Evolutionary conservation across 2,888 invertebrate genomes (phyloP).

Genomic region (Stenodera caucasica): DNA sequence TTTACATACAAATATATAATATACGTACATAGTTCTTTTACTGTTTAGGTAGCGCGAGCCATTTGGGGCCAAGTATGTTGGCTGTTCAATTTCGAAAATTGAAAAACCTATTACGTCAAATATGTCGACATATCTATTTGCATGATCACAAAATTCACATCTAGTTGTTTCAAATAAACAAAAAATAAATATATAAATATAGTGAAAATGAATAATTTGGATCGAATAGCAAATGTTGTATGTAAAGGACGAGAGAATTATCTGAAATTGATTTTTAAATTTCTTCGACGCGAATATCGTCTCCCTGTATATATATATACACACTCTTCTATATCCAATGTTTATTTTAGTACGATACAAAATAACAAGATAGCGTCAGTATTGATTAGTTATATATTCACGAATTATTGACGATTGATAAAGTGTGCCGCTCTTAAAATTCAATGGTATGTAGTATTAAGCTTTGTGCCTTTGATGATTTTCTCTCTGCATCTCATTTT

Average conservation of each 20-base stretch:
- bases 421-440: slow-evolving; percentile 40
- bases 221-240: slow-evolving; percentile 12
- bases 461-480: slow-evolving; percentile 59
- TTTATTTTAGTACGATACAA: slow-evolving; percentile 48
- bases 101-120: slow-evolving; percentile 49
- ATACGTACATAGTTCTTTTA: slow-evolving; percentile 30
- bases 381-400: slow-evolving; percentile 30
- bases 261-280: slow-evolving; percentile 50
- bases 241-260: slow-evolving; percentile 35
- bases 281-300: slow-evolving; percentile 44
- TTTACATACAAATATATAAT: slow-evolving; percentile 56
- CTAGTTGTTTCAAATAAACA: neutral
- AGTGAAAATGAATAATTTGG: slow-evolving; percentile 14
- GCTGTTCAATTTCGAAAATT: slow-evolving; percentile 49
- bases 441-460: slow-evolving; percentile 49
- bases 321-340: slow-evolving; percentile 44
- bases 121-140: slow-evolving; percentile 5
- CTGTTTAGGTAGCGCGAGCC: slow-evolving; percentile 39
- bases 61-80: slow-evolving; percentile 43
- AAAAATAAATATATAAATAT: neutral
- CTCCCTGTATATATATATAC: too few relatives aligned
- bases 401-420: slow-evolving; percentile 29
- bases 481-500: slow-evolving; percentile 58
- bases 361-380: slow-evolving; percentile 34
- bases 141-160: neutral